Evolutionary conservation across 2,888 invertebrate genomes (phyloP), one percentile per base, ranked within the genome.

Genomic region (Argynnis bischoffii): DNA sequence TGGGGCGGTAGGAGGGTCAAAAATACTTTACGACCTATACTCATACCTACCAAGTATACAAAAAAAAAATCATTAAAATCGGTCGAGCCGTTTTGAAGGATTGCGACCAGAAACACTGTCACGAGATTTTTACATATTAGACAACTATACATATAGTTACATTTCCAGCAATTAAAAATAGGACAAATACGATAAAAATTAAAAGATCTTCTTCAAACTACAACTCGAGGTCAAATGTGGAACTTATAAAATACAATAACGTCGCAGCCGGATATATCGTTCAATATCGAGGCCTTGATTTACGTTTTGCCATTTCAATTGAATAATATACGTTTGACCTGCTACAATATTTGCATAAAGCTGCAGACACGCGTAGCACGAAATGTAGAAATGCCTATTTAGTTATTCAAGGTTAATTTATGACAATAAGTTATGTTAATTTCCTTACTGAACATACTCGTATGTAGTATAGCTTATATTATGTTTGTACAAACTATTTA

Each of bases 281-380:
- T 71, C 69, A 71, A 69, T 72, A 72, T 64, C 67, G 66, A 67
- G 73, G 35, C 74, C 76, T 77, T 76, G 76, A 75, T 72, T 73
- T 69, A 72, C 55, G 72, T 64, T 54, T 66, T 67, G 67, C 69
- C 63, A 72, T 71, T 72, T 70, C 54, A 75, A 67, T 67, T 61
- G 69, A 66, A 69, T 59, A 59, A 63, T 64, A 54, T 66, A 67
- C 56, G 69, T 69, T 74, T 64, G 72, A 70, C 69, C 66, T 67
- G 59, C 54, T 67, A 54, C 46, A 55, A 61, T 64, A 69, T 72
- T 72, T 69, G 55, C 54, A 64, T 68, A 64, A 57, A 41, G n/a
- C 48, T 47, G 63, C 53, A 46, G 57, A 47, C 15, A 59, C 47
- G 51, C 15, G 16, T 61, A 35, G 50, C 50, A 35, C 35, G 18